Base-by-base conservation (phyloP, 2,113 vertebrate species). In the Oophaga pumilio region DNA sequence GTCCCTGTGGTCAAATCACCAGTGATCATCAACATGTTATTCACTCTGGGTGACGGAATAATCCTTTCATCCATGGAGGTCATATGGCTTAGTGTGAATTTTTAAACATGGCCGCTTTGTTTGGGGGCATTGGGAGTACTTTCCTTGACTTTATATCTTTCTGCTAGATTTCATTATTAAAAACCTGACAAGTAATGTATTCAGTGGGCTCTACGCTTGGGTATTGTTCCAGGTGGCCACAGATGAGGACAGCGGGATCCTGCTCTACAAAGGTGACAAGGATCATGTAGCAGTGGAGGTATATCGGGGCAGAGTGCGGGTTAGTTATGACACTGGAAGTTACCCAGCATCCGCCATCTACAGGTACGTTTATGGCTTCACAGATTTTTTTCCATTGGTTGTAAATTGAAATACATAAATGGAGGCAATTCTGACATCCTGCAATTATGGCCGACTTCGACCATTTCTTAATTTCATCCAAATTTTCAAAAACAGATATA, bases 281-380 rank as follows among this genome's bases (percentile, higher is more conserved):
- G 98, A 99, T 89, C 97, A 98, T 49, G 97, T 99, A 0, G 97
- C 97, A 0, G 96, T 99, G 84, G 98, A 99, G 89, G 93, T 99
- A 14, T 99, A 97, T 91, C 95, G 98, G 57, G 98, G 98, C 13
- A 96, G 98, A 57, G 96, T 99, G 68, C 96, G 98, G 43, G 97
- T 98, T 91, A 99, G 97, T 92, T 99, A 98, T 8, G 97, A 99
- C 90, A 97, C 97, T 0, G 97, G 97, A 87, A 96, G 95, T 20
- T 97, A 97, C 86, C 98, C 98, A 3, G 95, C 97, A 24, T 98
- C 97, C 90, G 97, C 98, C 81, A 99, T 99, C 91, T 99, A 99
- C 95, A 99, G 98, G 98, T 99, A 93, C 93, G 88, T 53, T 52
- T 12, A 33, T 26, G 24, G 22, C 20, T 76, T 26, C n/a, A n/a